Conservation (phyloP, 2,797 vertebrate genomes). For the Siniperca undulata region DNA sequence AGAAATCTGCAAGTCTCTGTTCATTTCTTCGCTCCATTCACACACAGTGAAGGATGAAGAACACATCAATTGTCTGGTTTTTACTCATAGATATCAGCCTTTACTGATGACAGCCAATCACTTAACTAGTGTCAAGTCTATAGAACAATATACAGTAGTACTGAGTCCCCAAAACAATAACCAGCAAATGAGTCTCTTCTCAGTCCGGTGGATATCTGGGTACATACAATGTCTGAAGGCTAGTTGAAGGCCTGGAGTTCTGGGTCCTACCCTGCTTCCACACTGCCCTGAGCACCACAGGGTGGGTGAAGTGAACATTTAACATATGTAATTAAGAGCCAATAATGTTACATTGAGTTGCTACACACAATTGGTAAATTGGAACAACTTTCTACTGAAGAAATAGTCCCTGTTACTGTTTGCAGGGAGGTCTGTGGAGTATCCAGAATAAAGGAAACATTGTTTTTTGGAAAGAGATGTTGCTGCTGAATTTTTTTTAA, state of each 20-base stretch:
- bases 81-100: constrained; percentile 6
- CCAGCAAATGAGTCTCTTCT: constrained; percentile 16
- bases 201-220: constrained; percentile 19
- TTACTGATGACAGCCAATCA: not conserved
- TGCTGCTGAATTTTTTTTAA: not conserved
- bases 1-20: constrained; percentile 22
- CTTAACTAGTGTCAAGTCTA: not conserved
- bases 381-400: not conserved
- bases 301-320: not conserved
- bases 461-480: not conserved
- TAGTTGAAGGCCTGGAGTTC: not conserved
- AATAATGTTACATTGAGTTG: not conserved
- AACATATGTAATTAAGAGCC: not conserved
- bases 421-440: not conserved
- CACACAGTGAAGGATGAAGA: not conserved
- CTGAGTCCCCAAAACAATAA: not conserved
- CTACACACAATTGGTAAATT: not conserved
- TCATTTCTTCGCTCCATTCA: constrained; percentile 15
- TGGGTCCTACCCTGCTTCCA: constrained; percentile 11
- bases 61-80: constrained; percentile 9
- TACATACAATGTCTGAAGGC: not conserved
- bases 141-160: constrained; percentile 2
- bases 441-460: not conserved
- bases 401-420: not conserved
- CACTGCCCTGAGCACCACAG: constrained; percentile 37